These are phyloP conservation scores for Vicugna pacos DNA, from an alignment of 2,113 vertebrate species.

Conservation along the genomic window DNA sequence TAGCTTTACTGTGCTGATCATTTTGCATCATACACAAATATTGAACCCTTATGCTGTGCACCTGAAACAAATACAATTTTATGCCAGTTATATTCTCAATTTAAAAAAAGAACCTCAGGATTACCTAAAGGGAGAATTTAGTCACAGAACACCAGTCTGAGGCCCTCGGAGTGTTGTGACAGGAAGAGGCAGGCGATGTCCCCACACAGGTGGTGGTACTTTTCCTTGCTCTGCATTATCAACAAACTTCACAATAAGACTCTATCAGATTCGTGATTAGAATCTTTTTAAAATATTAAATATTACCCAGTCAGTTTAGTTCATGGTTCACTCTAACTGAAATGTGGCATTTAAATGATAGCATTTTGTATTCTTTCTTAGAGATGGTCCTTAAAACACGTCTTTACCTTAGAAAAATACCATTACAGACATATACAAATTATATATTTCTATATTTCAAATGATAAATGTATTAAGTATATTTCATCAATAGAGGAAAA, in stretches of 20 bases:
- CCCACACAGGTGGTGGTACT: too few relatives aligned
- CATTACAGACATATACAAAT: not conserved
- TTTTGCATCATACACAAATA: not conserved
- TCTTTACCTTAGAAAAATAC: slow-evolving; percentile 3
- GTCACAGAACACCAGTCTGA: not conserved
- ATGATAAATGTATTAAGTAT: not conserved
- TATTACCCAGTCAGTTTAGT: not conserved
- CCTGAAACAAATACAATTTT: not conserved
- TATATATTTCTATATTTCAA: not conserved
- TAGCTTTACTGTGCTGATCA: not conserved
- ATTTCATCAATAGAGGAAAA: slow-evolving; percentile 7
- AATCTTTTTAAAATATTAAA: not conserved
- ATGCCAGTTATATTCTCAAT: not conserved
- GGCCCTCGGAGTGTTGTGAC: rapidly evolving
- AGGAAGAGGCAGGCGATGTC: not conserved
- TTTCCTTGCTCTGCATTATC: not conserved
- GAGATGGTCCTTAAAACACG: not conserved
- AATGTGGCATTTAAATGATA: not conserved
- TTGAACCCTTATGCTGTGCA: not conserved
- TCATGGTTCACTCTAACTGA: not conserved
- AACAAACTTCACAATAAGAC: not conserved
- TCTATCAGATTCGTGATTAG: not conserved
- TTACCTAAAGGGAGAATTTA: not conserved
- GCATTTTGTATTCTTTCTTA: not conserved
- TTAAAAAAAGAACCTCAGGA: not conserved